phyloP scores from a whole-genome alignment of 1,140 invertebrate species.

The Zaprionus lachaisei region DNA sequence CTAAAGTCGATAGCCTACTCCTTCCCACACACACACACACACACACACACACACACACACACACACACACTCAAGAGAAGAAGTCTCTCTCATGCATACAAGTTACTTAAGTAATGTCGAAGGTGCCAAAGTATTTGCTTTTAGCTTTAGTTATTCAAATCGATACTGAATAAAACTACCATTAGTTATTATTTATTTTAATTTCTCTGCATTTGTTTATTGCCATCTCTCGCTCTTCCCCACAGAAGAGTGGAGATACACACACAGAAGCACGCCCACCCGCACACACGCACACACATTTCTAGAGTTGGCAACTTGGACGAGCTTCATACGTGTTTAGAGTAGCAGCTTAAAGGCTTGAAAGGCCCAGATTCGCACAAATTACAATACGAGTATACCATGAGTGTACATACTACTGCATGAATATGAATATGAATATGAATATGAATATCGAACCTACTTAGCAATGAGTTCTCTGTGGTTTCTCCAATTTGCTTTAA shows the following conservation, averaged over 20 bases:
- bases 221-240: background rate
- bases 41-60: conserved; percentile 10
- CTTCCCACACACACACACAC: background rate
- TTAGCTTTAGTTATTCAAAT: conserved; percentile 68
- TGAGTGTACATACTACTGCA: background rate
- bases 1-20: background rate
- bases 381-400: conserved; percentile 9
- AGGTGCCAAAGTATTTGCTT: conserved; percentile 82
- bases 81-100: conserved; percentile 4
- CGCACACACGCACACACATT: background rate
- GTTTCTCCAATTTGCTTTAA: conserved; percentile 37
- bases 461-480: conserved; percentile 39
- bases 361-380: conserved; percentile 15
- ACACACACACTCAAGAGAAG: background rate
- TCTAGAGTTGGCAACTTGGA: conserved; percentile 27
- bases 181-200: conserved; percentile 54
- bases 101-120: conserved; percentile 49
- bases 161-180: conserved; percentile 59
- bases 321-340: conserved; percentile 32
- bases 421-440: background rate
- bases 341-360: conserved; percentile 34
- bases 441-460: conserved; percentile 8
- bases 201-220: conserved; percentile 25
- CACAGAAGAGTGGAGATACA: background rate
- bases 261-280: background rate